phyloP scores from a whole-genome alignment of 2,113 vertebrate genomes.

The Microcebus jonahi region DNA sequence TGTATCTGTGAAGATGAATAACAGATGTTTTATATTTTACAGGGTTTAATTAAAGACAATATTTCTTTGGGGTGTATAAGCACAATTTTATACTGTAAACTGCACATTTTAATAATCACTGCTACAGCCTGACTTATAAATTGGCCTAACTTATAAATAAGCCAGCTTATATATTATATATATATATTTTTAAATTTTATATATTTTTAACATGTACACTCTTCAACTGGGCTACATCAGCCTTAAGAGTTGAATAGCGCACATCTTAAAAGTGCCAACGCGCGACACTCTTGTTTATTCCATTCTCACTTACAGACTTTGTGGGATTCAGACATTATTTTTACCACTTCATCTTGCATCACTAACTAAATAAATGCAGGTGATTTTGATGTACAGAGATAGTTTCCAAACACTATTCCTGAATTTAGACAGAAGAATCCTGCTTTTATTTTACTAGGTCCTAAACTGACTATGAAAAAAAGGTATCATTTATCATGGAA shows the following conservation, averaged over 20 bases:
- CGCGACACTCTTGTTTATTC: not conserved
- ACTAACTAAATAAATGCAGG: slow-evolving; percentile 13
- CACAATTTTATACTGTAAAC: slow-evolving; percentile 17
- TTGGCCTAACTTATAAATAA: slow-evolving; percentile 8
- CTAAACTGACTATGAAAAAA: slow-evolving; percentile 3
- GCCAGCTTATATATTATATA: not conserved
- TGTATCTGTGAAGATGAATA: slow-evolving; percentile 41
- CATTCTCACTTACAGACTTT: not conserved
- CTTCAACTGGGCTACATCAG: not conserved
- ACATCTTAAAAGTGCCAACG: not conserved
- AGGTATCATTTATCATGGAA: not conserved
- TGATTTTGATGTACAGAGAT: not conserved
- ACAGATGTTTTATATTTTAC: slow-evolving; percentile 54
- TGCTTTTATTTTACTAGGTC: not conserved
- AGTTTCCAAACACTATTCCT: not conserved
- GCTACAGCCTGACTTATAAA: slow-evolving; percentile 12
- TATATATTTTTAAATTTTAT: not conserved
- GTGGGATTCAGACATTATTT: not conserved
- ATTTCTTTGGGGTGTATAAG: slow-evolving; percentile 53
- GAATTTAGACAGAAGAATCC: slow-evolving; percentile 3
- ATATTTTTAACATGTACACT: not conserved
- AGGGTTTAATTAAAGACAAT: slow-evolving; percentile 44
- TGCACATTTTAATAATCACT: slow-evolving; percentile 48
- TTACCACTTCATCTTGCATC: not conserved
- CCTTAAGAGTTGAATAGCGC: not conserved